Evolutionary conservation across 1,140 invertebrate species (phyloP).

Genomic region (Trialeurodes vaporariorum): DNA sequence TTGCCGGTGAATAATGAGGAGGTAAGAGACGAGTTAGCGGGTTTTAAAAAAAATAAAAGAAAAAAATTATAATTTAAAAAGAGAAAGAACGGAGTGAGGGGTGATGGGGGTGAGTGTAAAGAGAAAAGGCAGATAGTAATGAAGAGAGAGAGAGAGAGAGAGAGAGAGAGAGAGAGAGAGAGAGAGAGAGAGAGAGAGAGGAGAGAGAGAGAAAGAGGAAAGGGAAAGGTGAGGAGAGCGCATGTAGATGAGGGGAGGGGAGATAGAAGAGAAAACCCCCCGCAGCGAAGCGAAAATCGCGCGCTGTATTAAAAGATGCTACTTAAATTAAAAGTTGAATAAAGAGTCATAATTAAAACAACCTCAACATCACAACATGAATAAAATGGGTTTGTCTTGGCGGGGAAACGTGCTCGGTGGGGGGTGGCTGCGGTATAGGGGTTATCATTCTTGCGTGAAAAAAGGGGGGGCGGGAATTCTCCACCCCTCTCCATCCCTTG

Average conservation of each 20-base stretch:
- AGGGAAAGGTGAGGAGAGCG: background rate
- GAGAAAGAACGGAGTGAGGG: no score
- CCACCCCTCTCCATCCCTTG: background rate
- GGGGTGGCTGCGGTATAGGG: background rate
- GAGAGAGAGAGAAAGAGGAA: background rate
- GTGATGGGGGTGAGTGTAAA: no score
- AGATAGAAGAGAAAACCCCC: background rate
- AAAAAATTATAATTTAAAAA: no score
- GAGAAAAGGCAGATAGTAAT: no score
- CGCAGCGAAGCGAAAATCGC: background rate
- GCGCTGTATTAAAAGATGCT: background rate
- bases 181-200: background rate
- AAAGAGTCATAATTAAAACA: slow-evolving; percentile 1
- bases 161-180: background rate
- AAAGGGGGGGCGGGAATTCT: background rate
- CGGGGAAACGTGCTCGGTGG: no score
- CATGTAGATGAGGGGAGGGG: background rate
- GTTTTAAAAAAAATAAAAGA: no score
- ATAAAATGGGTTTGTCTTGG: background rate
- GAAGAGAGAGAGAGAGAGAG: background rate
- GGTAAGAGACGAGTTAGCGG: no score
- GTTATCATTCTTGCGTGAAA: background rate
- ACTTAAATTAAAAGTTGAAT: slow-evolving; percentile 1
- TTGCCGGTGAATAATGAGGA: no score
- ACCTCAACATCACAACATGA: background rate